Base-by-base conservation (phyloP, 2,888 invertebrate species). In the Digitonthophagus gazella region DNA sequence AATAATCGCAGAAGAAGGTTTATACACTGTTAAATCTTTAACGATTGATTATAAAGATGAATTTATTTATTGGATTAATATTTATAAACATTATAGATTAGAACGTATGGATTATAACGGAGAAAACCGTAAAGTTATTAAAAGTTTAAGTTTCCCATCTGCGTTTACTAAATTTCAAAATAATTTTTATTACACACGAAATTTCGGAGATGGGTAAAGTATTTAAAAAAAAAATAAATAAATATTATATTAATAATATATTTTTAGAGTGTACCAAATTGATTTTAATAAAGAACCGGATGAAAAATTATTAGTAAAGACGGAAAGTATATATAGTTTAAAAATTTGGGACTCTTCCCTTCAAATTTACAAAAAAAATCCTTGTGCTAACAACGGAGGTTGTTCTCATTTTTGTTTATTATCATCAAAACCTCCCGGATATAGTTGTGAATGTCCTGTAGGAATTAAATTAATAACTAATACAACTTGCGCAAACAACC, bases 11-110 rank as follows among this genome's bases (percentile, higher is more conserved):
- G 91, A 90, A 69, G 91, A 93, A 8, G 88, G 93, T 74, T 94
- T 97, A 74, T 92, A 91, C 78, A 97, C 97, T 97, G 97, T 97
- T 0, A 98, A 97, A 78, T 97, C 97, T 0, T 85, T 98, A 58
- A 93, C 97, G 0, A 84, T 95, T 19, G 95, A 95, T 80, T 93
- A 93, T 77, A 88, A 89, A 56, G 89, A 88, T 55, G 89, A 93
- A 77, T 83, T 89, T 11, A 88, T 97, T 61, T 97, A 94, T 81
- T 98, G 97, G 97, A 91, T 93, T 0, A 97, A 98, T 82, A 96
- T 95, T 0, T 91, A 92, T 78, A n/a, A n/a, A n/a, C 84, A 93
- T 8, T 88, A 88, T 73, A 93, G 93, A 80, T 90, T 96, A 66
- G 93, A 92, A 77, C 89, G 89, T 0, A 93, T 95, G 86, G 92